Evolutionary conservation across 2,113 vertebrate genomes (phyloP).

Genomic region (Orientallactaga bullata): DNA sequence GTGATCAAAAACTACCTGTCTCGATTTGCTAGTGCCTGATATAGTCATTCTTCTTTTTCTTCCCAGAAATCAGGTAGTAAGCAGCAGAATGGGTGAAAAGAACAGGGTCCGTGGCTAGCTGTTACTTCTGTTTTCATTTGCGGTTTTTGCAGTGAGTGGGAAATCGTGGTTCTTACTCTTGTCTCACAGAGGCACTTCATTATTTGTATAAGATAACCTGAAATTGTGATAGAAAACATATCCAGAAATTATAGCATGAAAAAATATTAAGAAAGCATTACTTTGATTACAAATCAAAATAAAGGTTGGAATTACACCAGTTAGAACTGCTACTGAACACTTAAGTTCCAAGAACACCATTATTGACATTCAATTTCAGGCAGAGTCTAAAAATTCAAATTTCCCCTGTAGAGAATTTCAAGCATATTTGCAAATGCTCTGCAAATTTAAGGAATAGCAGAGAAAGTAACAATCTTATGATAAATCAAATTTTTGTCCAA

Average conservation of each 20-base stretch:
- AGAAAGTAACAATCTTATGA: neutral
- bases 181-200: neutral
- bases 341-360: neutral
- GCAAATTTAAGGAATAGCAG: neutral
- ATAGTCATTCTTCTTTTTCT: neutral
- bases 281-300: neutral
- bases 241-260: neutral
- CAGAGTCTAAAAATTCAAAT: neutral
- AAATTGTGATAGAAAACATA: neutral
- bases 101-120: fast-evolving
- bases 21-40: neutral
- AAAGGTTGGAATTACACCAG: neutral
- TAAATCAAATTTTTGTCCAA: neutral
- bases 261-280: neutral
- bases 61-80: neutral
- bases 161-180: neutral
- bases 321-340: neutral
- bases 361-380: neutral
- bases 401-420: neutral
- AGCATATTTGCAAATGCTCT: neutral
- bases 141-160: fast-evolving
- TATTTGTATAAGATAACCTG: neutral
- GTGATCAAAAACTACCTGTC: neutral
- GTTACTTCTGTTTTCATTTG: neutral
- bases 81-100: neutral